Base-by-base conservation (phyloP, 2,888 invertebrate species). In the Drosophila nigricruria region DNA sequence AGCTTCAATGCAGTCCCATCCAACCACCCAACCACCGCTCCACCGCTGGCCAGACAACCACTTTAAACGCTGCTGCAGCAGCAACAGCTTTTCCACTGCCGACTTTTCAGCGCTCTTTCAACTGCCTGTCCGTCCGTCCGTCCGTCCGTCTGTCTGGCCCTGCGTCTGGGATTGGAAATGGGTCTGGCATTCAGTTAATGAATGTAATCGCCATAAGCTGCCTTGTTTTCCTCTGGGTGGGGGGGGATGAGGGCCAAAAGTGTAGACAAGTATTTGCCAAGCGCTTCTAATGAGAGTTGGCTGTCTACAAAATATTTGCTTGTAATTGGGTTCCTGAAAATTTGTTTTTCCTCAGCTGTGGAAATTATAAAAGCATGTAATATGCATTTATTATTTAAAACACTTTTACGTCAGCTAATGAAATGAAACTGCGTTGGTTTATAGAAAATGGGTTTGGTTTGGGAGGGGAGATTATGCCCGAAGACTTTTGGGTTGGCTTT, bases 161-260 rank as follows among this genome's bases (percentile, higher is more conserved):
- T 30, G 47, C n/a, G 43, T 73, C 64, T 71, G 67, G 60, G 57
- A 59, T 27, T 62, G 72, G 25, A 57, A 75, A 59, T 66, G 53
- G 65, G 58, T 52, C 64, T 60, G 66, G 78, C 77, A 72, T 81
- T 76, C 75, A 69, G 82, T 87, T 87, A 89, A 87, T 89, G 86
- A 89, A 86, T 89, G 89, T 87, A 88, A 87, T 86, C 87, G 81
- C 72, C 73, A 68, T 84, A 87, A 80, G 82, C 84, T 74, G 82
- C 27, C 81, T 73, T 80, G 73, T 63, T 65, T 25, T 12, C 45
- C 42, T 3, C 49, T 6, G 12, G 1, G 1, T 2, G 12, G 25
- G n/a, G 18, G 9, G 47, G 36, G 27, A 18, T 38, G n/a, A 9
- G n/a, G 30, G 25, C 16, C 16, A 9, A 25, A 16, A 45, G 45